Percentiles rank a stretch among this genome's conserved stretches.
These are phyloP conservation scores for Zeus faber DNA, from an alignment of 2,113 vertebrate genomes.

Conservation along the genomic window DNA sequence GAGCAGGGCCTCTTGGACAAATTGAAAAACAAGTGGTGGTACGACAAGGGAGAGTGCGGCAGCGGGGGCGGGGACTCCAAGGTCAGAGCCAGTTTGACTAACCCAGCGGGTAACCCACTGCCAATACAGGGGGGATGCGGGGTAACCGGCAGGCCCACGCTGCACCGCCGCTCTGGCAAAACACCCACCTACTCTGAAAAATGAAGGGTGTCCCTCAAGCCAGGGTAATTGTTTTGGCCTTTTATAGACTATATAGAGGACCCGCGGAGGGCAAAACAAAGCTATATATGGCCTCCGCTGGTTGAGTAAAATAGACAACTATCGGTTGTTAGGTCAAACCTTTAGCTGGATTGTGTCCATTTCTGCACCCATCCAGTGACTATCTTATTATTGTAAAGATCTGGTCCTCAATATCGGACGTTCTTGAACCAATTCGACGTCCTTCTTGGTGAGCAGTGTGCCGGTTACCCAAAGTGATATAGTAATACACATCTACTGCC, in stretches of 20 bases:
- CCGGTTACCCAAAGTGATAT: slow-evolving; percentile 98
- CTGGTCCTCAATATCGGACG: no score
- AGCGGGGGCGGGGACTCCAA: slow-evolving; percentile 99
- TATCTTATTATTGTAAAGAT: no score
- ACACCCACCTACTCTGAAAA: slow-evolving; percentile 35
- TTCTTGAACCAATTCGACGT: no score
- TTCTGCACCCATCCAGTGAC: not conserved
- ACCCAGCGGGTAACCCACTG: slow-evolving; percentile 83
- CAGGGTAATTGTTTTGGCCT: not conserved
- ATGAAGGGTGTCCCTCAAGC: slow-evolving; percentile 3
- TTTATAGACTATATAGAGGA: no score
- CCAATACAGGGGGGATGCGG: slow-evolving; percentile 81
- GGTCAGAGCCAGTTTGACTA: slow-evolving; percentile 98
- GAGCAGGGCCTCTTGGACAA: slow-evolving; percentile 99
- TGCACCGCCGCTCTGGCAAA: slow-evolving; percentile 57
- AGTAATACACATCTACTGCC: slow-evolving; percentile 94
- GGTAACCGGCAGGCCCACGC: slow-evolving; percentile 90
- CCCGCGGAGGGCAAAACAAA: slow-evolving; percentile 9
- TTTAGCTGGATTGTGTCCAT: not conserved
- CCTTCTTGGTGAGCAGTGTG: slow-evolving; percentile 76
- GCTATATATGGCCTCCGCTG: not conserved
- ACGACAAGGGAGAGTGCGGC: slow-evolving; percentile 99
- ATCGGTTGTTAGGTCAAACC: no score
- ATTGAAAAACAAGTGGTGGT: slow-evolving; percentile 99
- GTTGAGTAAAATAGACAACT: no score